A percentile compares a stretch with the other conserved stretches of the same genome.
Conservation (phyloP, 2,888 invertebrate genomes). For the Limenitis camilla region DNA sequence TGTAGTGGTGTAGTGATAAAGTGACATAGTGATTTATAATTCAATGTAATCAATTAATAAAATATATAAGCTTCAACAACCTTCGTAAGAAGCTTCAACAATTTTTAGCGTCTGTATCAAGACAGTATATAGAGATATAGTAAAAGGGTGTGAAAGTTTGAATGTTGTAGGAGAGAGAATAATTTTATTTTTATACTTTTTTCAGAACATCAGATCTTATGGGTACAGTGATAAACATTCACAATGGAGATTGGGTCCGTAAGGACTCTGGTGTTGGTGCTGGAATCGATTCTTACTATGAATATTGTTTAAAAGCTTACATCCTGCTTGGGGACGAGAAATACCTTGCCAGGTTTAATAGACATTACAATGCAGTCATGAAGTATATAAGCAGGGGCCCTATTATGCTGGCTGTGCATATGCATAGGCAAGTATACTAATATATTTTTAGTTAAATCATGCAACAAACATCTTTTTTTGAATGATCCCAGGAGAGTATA, state of each 20-base stretch:
- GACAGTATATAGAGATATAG: no score
- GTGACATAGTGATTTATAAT: no score
- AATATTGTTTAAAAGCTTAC: conserved; percentile 98
- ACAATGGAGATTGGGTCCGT: conserved; percentile 98
- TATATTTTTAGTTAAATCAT: neutral
- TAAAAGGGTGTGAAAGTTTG: no score
- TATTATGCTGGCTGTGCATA: conserved; percentile 94
- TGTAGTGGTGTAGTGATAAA: no score
- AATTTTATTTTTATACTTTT: neutral
- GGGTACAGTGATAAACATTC: conserved; percentile 98
- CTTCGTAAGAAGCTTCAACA: no score
- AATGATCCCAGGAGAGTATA: no score
- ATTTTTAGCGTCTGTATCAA: no score
- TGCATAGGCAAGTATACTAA: conserved; percentile 79
- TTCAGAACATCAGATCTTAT: conserved; percentile 85
- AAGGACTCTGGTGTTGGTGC: conserved; percentile 99
- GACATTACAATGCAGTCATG: conserved; percentile 97
- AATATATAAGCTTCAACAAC: no score
- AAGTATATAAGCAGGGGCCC: conserved; percentile 97
- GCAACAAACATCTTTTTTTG: no score
- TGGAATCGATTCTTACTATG: conserved; percentile 99
- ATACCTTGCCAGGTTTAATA: conserved; percentile 94
- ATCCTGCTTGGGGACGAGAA: conserved; percentile 95
- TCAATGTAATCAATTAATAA: no score
- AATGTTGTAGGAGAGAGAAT: neutral